These are phyloP conservation scores for Tursiops truncatus DNA, from an alignment of 2,113 vertebrate species.

Conservation along the genomic window DNA sequence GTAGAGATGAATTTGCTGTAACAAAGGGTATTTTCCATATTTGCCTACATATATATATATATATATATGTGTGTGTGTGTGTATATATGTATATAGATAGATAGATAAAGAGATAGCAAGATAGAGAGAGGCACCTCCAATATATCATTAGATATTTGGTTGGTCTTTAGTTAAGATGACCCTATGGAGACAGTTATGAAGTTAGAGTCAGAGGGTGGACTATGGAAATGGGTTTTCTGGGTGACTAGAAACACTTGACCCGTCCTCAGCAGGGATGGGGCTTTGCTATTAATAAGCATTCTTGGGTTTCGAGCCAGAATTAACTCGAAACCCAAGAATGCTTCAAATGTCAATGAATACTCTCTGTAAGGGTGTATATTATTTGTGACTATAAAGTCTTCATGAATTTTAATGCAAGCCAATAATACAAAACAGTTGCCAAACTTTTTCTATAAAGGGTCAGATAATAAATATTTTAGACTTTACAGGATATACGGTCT, in stretches of 20 bases:
- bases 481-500: neutral
- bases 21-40: neutral
- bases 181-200: neutral
- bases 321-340: neutral
- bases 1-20: neutral
- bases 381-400: neutral
- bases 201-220: neutral
- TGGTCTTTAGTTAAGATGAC: neutral
- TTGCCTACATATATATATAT: neutral
- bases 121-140: neutral
- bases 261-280: neutral
- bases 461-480: neutral
- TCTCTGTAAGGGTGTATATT: neutral
- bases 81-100: no score
- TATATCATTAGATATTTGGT: neutral
- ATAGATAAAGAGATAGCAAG: neutral
- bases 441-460: neutral
- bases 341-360: neutral
- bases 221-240: neutral
- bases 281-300: neutral
- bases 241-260: neutral
- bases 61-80: no score
- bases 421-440: neutral
- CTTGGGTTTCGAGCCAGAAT: neutral
- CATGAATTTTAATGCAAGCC: neutral